Evolutionary conservation across 2,797 vertebrate species (phyloP).

Genomic region (Gymnothorax reevesii): DNA sequence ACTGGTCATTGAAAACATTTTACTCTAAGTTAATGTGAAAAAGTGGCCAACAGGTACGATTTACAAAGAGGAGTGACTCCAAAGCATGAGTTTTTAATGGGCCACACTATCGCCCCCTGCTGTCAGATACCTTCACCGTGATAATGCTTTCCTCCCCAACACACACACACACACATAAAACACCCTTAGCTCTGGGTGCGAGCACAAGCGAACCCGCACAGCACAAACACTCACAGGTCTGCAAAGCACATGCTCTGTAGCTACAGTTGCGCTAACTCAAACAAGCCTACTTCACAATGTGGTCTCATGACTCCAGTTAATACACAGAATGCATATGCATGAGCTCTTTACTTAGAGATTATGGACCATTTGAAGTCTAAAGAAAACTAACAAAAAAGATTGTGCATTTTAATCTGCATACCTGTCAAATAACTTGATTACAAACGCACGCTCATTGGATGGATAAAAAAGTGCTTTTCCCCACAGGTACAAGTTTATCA

Average conservation of each 20-base stretch:
- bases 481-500: background rate
- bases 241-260: background rate
- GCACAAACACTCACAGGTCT: background rate
- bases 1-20: conserved; percentile 19
- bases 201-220: background rate
- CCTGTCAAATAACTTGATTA: background rate
- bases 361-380: background rate
- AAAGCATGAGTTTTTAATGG: conserved; percentile 7
- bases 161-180: background rate
- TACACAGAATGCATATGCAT: background rate
- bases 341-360: background rate
- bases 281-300: background rate
- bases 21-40: background rate
- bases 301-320: background rate
- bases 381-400: background rate
- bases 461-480: background rate
- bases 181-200: background rate
- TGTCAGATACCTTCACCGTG: background rate
- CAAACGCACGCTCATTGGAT: background rate
- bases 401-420: background rate
- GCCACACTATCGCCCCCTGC: background rate
- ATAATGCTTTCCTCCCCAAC: background rate
- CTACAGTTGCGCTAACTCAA: background rate
- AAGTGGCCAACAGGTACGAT: conserved; percentile 28
- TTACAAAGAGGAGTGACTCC: conserved; percentile 18